Percentiles rank a stretch among this genome's conserved stretches.
Conservation (phyloP, 2,888 invertebrate genomes). For the Oscheius onirici region DNA sequence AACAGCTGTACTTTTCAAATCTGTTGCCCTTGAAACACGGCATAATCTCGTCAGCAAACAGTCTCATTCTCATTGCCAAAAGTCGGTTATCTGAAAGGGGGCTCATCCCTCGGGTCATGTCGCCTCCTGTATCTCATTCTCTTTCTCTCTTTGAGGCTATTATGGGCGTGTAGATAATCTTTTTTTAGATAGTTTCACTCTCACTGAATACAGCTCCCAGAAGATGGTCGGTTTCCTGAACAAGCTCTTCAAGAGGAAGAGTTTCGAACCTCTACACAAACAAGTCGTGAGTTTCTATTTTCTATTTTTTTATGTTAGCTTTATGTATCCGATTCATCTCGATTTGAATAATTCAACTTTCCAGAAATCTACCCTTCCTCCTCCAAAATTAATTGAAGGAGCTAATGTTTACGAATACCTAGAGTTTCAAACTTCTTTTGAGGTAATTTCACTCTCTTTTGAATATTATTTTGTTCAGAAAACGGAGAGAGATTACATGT, state of each 20-base stretch:
- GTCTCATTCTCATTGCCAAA: not conserved
- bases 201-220: not conserved
- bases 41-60: slow-evolving; percentile 3
- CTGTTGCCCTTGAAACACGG: slow-evolving; percentile 9
- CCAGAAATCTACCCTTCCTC: not conserved
- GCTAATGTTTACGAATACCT: slow-evolving; percentile 4
- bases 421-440: not conserved
- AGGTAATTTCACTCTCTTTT: not conserved
- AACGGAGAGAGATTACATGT: slow-evolving; percentile 1
- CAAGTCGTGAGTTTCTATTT: no score
- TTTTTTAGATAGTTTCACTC: not conserved
- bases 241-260: slow-evolving; percentile 17
- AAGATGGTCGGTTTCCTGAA: not conserved
- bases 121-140: not conserved
- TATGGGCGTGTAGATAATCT: not conserved
- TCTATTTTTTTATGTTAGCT: no score
- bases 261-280: not conserved
- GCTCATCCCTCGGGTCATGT: not conserved
- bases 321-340: not conserved
- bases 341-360: not conserved
- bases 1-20: not conserved
- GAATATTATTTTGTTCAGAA: not conserved
- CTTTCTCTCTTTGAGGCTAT: slow-evolving; percentile 1
- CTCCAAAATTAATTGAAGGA: not conserved
- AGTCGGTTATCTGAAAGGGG: slow-evolving; percentile 11